These are phyloP conservation scores for Leptosomus discolor DNA, from an alignment of 2,113 vertebrate genomes.

Conservation along the genomic window DNA sequence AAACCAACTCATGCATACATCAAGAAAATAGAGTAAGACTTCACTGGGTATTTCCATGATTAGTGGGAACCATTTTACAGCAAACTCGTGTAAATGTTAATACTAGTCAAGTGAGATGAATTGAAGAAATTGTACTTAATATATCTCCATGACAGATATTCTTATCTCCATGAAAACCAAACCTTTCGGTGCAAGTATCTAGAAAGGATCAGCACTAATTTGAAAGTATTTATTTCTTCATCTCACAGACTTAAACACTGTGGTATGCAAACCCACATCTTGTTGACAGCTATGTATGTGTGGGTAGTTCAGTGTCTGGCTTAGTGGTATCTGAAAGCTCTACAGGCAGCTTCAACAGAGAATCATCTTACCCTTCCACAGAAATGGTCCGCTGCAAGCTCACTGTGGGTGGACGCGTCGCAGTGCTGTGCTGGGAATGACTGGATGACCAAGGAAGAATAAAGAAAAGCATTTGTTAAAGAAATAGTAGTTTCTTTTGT, in stretches of 20 bases:
- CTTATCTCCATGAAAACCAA: not conserved
- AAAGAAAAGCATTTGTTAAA: conserved; percentile 51
- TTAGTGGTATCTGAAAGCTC: not conserved
- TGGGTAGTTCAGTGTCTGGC: not conserved
- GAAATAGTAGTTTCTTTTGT: not conserved
- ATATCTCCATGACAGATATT: not conserved
- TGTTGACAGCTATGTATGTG: not conserved
- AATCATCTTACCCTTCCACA: conserved; percentile 79
- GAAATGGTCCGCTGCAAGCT: conserved; percentile 80
- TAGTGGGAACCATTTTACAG: not conserved
- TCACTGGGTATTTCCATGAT: not conserved
- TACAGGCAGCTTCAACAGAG: conserved; percentile 44
- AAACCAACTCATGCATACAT: not conserved
- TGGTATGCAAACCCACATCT: not conserved
- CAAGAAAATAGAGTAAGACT: not conserved
- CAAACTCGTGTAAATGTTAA: not conserved
- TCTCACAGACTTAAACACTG: not conserved
- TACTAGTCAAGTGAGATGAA: not conserved
- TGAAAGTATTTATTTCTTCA: not conserved
- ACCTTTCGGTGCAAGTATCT: not conserved
- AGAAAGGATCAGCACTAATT: not conserved
- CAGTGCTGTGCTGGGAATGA: conserved; percentile 80
- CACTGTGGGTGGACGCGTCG: conserved; percentile 76
- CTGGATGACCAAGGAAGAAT: conserved; percentile 60
- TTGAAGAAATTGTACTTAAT: not conserved